Base-by-base conservation (phyloP, 2,113 vertebrate species). In the Egretta garzetta region DNA sequence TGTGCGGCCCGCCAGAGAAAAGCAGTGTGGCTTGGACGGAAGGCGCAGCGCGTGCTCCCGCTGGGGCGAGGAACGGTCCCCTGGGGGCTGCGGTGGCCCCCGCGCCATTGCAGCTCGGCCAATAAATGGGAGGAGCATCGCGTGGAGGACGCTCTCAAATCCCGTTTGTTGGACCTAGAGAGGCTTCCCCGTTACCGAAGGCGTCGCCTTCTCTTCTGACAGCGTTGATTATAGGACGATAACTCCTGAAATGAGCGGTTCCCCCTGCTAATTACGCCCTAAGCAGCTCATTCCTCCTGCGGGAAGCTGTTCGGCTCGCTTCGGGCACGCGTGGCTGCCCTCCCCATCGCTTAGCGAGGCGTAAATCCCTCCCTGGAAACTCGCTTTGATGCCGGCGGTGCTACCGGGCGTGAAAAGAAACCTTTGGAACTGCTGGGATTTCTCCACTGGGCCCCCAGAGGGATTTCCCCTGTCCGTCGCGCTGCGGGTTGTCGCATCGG, bases 21-120 rank as follows among this genome's bases (percentile, higher is more conserved):
- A 20, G 14, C 3, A 3, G 11, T 3, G 10, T 26, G 7, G 1
- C 22, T 8, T 2, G 12, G 43, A 3, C 8, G 9, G 4, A 32
- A 13, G 52, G 8, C 4, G 21, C 17, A 2, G 10, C 2, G 3
- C 1, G 32, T 33, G 33, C 35, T 43, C 10, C 66, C 14, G 26
- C 11, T 16, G 62, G 55, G 49, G 7, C 0, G 3, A 30, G 39
- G 20, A 33, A 20, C 1, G 14, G 23, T 5, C 47, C 22, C 33
- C 14, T 1, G 2, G 33, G 56, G 50, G 56, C 2, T 2, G 26
- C 1, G 30, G 39, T 14, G 24, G 15, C 39, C 17, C n/a, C n/a
- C 3, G 2, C 1, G 18, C 3, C 2, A 5, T 9, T 1, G 1
- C 7, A 1, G 21, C 18, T 41, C 9, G 3, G 70, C 39, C 19